Base-by-base conservation (phyloP, 1,140 invertebrate genomes). In the Musca vetustissima region DNA sequence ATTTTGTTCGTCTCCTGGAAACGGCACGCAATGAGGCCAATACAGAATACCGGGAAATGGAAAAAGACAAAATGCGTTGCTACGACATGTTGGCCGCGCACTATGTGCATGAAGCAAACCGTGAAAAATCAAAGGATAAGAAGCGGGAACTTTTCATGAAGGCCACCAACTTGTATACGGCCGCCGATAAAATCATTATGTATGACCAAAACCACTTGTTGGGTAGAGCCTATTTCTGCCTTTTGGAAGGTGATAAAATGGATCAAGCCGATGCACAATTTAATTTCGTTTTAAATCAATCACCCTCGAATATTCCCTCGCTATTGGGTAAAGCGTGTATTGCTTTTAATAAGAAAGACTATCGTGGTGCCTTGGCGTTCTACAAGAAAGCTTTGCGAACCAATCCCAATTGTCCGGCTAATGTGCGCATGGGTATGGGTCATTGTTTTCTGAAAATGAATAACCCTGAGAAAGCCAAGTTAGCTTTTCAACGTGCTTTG, bases 211-310 rank as follows among this genome's bases (percentile, higher is more conserved):
- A 98, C 83, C 98, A 99, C 89, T 88, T 99, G 70, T 86, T 99
- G 70, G 97, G 97, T 1, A 85, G 98, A 78, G 98, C 98, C 13
- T 99, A 98, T 82, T 99, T 99, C 77, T 99, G 96, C 81, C 84
- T 99, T 4, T 85, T 99, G 19, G 97, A 99, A 86, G 97, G 97
- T 13, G 97, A 99, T 78, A 99, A 99, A 87, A 96, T 99, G 93
- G 97, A 99, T 68, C 97, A 99, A 85, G 98, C 98, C 13, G 98
- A 99, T 88, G 94, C 96, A 1, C 98, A 99, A 80, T 99, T 99
- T 78, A 99, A 99, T 85, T 99, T 99, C 85, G 98, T 99, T 1
- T 84, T 99, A 0, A 97, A 98, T 85, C 93, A 98, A 79, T 93
- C 93, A 1, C 92, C 92, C 9, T 97, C 95, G 75, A 98, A 98